A percentile compares a stretch with the other conserved stretches of the same genome.
Conservation (phyloP, 2,888 invertebrate species). For the Noctua pronuba region DNA sequence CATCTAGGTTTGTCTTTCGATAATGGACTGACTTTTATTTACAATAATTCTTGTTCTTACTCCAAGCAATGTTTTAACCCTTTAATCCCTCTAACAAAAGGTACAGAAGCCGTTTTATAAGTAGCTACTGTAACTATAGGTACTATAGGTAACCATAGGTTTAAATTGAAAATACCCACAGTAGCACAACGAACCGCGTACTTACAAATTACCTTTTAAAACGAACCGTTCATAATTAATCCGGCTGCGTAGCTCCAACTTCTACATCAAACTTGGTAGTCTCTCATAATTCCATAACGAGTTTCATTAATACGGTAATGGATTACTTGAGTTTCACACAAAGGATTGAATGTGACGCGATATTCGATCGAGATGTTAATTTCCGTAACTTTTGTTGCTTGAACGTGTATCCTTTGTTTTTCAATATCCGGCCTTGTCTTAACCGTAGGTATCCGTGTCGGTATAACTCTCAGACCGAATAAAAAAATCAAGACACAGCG, state of each 20-base stretch:
- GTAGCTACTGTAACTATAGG: not conserved
- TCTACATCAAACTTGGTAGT: constrained; percentile 55
- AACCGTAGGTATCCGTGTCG: constrained; percentile 9
- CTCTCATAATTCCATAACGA: constrained; percentile 66
- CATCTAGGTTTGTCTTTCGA: not conserved
- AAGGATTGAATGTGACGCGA: constrained; percentile 63
- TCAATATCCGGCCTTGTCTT: constrained; percentile 65
- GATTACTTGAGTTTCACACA: constrained; percentile 62
- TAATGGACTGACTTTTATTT: not conserved
- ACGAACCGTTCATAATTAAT: constrained; percentile 47
- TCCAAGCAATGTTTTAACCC: not conserved
- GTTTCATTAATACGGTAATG: constrained; percentile 65
- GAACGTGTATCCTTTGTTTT: constrained; percentile 51
- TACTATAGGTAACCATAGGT: too few relatives aligned
- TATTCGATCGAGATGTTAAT: constrained; percentile 71
- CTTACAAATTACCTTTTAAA: constrained; percentile 47
- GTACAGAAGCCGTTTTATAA: not conserved
- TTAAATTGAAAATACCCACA: not conserved
- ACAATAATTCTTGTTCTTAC: not conserved
- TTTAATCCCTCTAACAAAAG: not conserved
- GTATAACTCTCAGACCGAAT: constrained; percentile 20
- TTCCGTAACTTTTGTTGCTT: constrained; percentile 72
- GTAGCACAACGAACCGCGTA: not conserved
- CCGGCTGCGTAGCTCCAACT: constrained; percentile 45
- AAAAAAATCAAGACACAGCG: too few relatives aligned